Evolutionary conservation across 2,888 invertebrate genomes (phyloP), one percentile per base, ranked within the genome.

Genomic region (Agelastica alni): DNA sequence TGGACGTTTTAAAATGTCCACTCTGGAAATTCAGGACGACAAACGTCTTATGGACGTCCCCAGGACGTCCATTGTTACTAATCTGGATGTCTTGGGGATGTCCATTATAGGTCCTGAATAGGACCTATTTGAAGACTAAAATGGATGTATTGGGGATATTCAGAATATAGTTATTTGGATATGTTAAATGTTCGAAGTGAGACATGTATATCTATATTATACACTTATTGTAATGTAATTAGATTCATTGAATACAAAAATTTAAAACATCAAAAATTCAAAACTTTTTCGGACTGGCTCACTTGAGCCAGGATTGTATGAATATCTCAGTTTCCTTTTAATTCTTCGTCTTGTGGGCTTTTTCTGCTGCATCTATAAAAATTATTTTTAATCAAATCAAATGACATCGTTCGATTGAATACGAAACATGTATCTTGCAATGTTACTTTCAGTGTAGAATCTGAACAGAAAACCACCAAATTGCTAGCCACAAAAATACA

Each of bases 1-100:
- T 46, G 34, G 46, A 46, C 22, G 46, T 46, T 46, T 20, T 5
- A 36, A 46, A 46, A 46, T 36, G 36, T 46, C 34, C 26, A 20
- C 7, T 22, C 36, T 46, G 36, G 46, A 46, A 22, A 26, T 46
- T 26, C 26, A 36, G 26, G 46, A 46, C 36, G 34, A 34, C 30
- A n/a, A 22, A 46, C 46, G 46, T 47, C 10, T 43, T 43, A 43
- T 30, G 43, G 43, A 43, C 17, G 30, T 43, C 7, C 17, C 28
- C 28, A 9, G 16, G 43, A 42, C 43, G 30, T 30, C 43, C 14
- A 43, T 43, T 42, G 45, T 46, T 26, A 34, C 12, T 46, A 46
- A 46, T 46, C 46, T 36, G 46, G 34, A 46, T 36, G 34, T 46
- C 36, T 14, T 36, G 3, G 22, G 36, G 36, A 46, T 26, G 34